phyloP scores from a whole-genome alignment of 2,797 vertebrate genomes.

The Gouania willdenowi region DNA sequence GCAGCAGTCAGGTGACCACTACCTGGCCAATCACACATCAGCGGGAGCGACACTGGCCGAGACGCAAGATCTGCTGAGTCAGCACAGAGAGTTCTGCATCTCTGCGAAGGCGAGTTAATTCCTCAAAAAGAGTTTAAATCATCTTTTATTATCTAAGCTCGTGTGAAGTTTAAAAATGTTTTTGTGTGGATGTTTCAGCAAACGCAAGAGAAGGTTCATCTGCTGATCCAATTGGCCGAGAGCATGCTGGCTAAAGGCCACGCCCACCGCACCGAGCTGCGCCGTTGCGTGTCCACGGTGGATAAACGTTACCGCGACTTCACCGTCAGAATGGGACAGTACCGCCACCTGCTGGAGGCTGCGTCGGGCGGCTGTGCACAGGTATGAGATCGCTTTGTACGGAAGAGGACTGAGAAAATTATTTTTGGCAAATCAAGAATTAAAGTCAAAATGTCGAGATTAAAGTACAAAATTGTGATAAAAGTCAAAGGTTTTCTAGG shows the following conservation, averaged over 20 bases:
- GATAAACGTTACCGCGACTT: constrained; percentile 96
- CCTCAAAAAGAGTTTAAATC: no score
- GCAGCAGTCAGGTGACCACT: constrained; percentile 94
- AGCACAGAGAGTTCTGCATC: constrained; percentile 90
- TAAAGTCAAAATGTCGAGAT: no score
- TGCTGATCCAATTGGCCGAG: constrained; percentile 93
- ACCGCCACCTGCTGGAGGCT: constrained; percentile 88
- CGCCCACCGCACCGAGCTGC: constrained; percentile 88
- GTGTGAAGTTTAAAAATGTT: neutral
- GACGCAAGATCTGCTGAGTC: constrained; percentile 91
- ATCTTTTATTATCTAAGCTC: no score
- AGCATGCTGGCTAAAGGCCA: constrained; percentile 97
- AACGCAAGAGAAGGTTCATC: constrained; percentile 96
- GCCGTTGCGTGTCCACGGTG: constrained; percentile 91
- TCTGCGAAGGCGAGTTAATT: constrained; percentile 84
- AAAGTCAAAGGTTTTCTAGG: no score
- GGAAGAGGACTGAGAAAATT: no score
- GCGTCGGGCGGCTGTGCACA: constrained; percentile 89
- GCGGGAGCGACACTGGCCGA: constrained; percentile 83
- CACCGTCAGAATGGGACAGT: constrained; percentile 92
- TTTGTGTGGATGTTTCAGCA: constrained; percentile 70
- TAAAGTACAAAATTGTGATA: no score
- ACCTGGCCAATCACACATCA: constrained; percentile 89
- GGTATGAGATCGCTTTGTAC: constrained; percentile 56
- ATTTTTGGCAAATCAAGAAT: no score